Percentiles rank a stretch among this genome's conserved stretches.
These are phyloP conservation scores for Paratrypauchen microcephalus DNA, from an alignment of 2,797 vertebrate species.

Conservation along the genomic window DNA sequence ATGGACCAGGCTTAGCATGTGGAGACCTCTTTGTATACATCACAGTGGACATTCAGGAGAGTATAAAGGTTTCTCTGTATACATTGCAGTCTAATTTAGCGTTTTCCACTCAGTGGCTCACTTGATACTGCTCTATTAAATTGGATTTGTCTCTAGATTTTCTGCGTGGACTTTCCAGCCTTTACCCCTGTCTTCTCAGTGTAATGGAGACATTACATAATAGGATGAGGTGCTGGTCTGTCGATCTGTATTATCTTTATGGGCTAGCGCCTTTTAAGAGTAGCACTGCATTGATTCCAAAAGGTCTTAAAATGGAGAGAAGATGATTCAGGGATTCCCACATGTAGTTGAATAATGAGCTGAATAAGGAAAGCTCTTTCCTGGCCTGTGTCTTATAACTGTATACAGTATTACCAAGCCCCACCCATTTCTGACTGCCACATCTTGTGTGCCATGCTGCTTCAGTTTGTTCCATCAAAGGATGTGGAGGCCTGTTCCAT, in stretches of 20 bases:
- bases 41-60: background rate
- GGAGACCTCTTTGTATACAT: background rate
- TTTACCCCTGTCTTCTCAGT: slow-evolving; percentile 35
- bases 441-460: slow-evolving; percentile 54
- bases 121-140: slow-evolving; percentile 29
- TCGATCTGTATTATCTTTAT: slow-evolving; percentile 26
- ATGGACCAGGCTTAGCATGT: background rate
- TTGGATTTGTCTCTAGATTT: slow-evolving; percentile 26
- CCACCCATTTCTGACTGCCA: slow-evolving; percentile 36
- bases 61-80: slow-evolving; percentile 9
- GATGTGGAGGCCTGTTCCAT: slow-evolving; percentile 62
- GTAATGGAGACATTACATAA: slow-evolving; percentile 30
- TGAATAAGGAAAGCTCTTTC: slow-evolving; percentile 47
- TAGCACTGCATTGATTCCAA: background rate
- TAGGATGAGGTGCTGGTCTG: slow-evolving; percentile 17
- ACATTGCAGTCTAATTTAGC: slow-evolving; percentile 39
- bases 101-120: slow-evolving; percentile 36
- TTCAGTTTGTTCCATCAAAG: slow-evolving; percentile 51
- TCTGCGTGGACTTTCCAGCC: slow-evolving; percentile 37
- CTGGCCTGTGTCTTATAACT: slow-evolving; percentile 40
- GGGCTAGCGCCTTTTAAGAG: slow-evolving; percentile 9
- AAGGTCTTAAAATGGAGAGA: slow-evolving; percentile 20
- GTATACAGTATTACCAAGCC: slow-evolving; percentile 28
- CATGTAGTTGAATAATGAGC: slow-evolving; percentile 15
- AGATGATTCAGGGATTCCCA: slow-evolving; percentile 40